Base-by-base conservation (phyloP, 2,113 vertebrate species). In the Microtus ochrogaster region DNA sequence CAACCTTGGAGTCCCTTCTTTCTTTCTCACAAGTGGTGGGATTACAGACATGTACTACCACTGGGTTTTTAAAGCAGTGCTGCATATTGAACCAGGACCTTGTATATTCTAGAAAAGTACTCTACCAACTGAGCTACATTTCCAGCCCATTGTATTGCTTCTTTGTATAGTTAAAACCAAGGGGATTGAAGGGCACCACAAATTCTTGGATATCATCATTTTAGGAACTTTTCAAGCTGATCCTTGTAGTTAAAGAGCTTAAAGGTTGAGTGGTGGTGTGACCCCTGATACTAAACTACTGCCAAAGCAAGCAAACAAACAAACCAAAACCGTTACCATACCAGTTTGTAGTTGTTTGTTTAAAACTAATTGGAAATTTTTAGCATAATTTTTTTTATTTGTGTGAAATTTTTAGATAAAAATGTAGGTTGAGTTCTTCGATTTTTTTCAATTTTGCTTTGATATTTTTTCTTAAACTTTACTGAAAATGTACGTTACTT, bases 221-320 rank as follows among this genome's bases (percentile, higher is more conserved):
- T 83, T 61, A 94, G 73, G 72, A 94, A 95, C 47, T 95, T 94
- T 96, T 90, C 22, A 87, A 55, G 39, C 85, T 84, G 41, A 95
- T 36, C 92, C 28, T 91, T 92, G 26, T 30, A 49, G 28, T 92
- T 86, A 63, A 58, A 92, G 68, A 78, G 7, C 85, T 92, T 81
- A 86, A 73, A 87, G 72, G 83, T 24, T 90, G 88, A 90, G 39
- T 83, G 41, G n/a, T 82, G 61, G 74, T 52, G 82, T 95, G 63
- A 72, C 61, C 19, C 41, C 47, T 47, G 87, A 66, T 36, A 95
- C 30, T 61, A 70, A 92, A 17, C n/a, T 78, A 17, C n/a, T 83
- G 30, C 44, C 87, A 94, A 52, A 52, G 7, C 47, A 52, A 52
- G 11, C 52, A 52, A 52, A 52, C 10, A 49, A 49, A 49, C 49